phyloP scores from a whole-genome alignment of 2,797 vertebrate genomes.

The Sebastes reedi region DNA sequence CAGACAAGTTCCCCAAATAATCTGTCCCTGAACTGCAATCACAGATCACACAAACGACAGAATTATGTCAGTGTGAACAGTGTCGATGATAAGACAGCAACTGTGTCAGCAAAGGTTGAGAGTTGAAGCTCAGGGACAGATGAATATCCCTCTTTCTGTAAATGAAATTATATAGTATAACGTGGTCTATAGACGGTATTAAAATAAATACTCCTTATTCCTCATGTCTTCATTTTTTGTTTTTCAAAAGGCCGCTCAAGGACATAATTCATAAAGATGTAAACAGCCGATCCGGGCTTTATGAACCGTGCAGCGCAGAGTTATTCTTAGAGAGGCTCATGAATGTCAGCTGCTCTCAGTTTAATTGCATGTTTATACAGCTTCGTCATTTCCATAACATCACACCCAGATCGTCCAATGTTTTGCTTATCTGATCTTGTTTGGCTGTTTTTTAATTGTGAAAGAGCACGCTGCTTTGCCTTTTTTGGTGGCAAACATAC shows the following conservation, averaged over 20 bases:
- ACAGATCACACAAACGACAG: not conserved
- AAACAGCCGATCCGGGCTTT: conserved; percentile 33
- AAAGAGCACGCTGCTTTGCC: not conserved
- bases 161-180: not conserved
- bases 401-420: not conserved
- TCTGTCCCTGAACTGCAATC: not conserved
- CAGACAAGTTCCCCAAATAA: not conserved
- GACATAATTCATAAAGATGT: conserved; percentile 34
- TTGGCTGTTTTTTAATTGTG: not conserved
- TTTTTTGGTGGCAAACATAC: not conserved
- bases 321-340: conserved; percentile 61
- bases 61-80: not conserved
- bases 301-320: conserved; percentile 26
- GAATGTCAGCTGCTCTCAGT: conserved; percentile 50
- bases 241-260: conserved; percentile 15
- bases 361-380: conserved; percentile 62
- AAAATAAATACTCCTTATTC: conserved; percentile 12
- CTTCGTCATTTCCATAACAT: conserved; percentile 42
- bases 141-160: not conserved
- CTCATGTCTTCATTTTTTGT: not conserved
- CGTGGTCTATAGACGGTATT: not conserved
- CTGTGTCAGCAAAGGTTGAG: not conserved
- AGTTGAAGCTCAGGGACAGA: not conserved
- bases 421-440: not conserved
- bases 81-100: not conserved